Evolutionary conservation across 2,888 invertebrate genomes (phyloP), one percentile per base, ranked within the genome.

Genomic region (Drosophila austrosaltans): DNA sequence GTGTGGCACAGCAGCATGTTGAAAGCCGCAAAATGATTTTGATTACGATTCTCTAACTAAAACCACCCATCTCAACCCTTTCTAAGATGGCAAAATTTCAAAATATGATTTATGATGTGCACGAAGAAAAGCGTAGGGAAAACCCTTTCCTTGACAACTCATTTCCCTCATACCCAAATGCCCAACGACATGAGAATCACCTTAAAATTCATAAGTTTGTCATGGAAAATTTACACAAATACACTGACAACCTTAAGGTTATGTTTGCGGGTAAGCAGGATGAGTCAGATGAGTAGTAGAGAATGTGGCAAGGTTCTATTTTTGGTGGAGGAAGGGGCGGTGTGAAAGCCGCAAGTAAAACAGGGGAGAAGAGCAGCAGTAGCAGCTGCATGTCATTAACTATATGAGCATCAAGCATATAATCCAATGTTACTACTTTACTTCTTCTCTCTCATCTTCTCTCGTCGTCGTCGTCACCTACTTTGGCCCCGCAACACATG

Each of bases 151-250:
- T 72, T 72, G 72, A 72, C 72, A 72, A 61, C 60, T 72, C 65
- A 68, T 32, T 58, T 40, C 53, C 8, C 57, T 25, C 44, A 63
- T 48, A 67, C 60, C 57, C 77, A 75, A 75, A 63, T 48, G 61
- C 64, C 62, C 70, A 56, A 61, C 62, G 65, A 70, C 85, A 83
- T 70, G 82, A 67, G 70, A 79, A 81, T 81, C 85, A 83, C 87
- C 83, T 87, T 87, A 87, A 83, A 87, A 83, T 83, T 83, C 87
- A 83, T 87, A 87, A 87, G 82, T 87, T 84, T 84, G 76, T 79
- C 63, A 64, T 60, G 54, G 36, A 44, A 71, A 69, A 71, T 66
- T 66, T 68, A 60, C 66, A 36, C 64, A 54, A 25, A 58, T 48
- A 59, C 22, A 36, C 48, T 10, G 8, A 57, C 20, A 53, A 25